phyloP scores from a whole-genome alignment of 1,140 invertebrate species.

The Euwallacea similis region DNA sequence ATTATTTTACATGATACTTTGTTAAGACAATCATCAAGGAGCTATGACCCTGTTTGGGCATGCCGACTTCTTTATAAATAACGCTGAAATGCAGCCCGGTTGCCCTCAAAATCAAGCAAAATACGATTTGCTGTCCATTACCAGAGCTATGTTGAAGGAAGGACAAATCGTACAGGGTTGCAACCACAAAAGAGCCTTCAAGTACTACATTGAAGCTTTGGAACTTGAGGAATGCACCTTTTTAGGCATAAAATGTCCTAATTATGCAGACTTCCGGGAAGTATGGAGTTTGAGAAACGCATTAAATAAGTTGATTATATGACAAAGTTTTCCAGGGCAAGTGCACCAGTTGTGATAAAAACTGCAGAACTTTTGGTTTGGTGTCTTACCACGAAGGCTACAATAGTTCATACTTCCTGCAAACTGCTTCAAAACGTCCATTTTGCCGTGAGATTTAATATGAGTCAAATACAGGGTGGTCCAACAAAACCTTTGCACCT shows the following conservation, averaged over 20 bases:
- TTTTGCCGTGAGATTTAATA: constrained; percentile 44
- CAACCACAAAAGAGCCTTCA: constrained; percentile 50
- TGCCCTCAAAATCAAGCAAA: constrained; percentile 43
- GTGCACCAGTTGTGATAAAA: constrained; percentile 42
- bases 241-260: constrained; percentile 45
- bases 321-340: constrained; percentile 47
- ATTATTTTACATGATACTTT: no score
- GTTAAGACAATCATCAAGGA: constrained; percentile 48
- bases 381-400: constrained; percentile 20
- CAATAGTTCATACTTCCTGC: constrained; percentile 38
- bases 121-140: constrained; percentile 42
- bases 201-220: constrained; percentile 50
- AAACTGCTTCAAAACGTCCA: constrained; percentile 36
- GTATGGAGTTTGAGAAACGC: constrained; percentile 21
- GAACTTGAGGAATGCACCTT: constrained; percentile 47
- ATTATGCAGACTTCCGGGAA: constrained; percentile 41
- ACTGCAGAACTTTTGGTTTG: constrained; percentile 41
- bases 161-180: constrained; percentile 49
- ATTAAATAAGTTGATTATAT: constrained; percentile 8
- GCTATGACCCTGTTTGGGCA: constrained; percentile 44
- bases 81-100: constrained; percentile 47
- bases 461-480: no score
- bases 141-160: constrained; percentile 42
- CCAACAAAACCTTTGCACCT: no score
- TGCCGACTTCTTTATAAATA: constrained; percentile 49